Evolutionary conservation across 2,888 invertebrate species (phyloP).

Genomic region (Emmelina monodactyla): DNA sequence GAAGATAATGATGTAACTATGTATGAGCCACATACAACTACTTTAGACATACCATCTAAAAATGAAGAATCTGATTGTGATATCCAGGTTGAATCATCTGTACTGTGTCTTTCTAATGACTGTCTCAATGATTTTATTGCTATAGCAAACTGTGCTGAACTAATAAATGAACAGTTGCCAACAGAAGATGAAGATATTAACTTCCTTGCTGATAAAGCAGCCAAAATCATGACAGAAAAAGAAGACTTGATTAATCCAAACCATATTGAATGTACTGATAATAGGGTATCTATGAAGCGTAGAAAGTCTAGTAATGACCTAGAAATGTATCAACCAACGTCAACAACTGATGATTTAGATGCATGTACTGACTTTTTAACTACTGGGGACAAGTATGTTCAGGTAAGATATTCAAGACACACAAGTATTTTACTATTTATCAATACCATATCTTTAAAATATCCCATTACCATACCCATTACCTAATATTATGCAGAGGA

Average conservation of each 20-base stretch:
- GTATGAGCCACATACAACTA: slow-evolving; percentile 59
- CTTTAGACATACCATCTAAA: slow-evolving; percentile 42
- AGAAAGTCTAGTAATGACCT: slow-evolving; percentile 50
- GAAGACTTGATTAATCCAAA: slow-evolving; percentile 25
- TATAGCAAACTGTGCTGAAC: slow-evolving; percentile 39
- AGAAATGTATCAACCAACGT: slow-evolving; percentile 56
- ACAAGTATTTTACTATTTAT: no score
- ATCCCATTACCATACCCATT: no score
- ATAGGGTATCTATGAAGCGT: slow-evolving; percentile 31
- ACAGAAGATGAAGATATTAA: slow-evolving; percentile 47
- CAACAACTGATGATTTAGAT: slow-evolving; percentile 53
- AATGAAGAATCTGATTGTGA: slow-evolving; percentile 55
- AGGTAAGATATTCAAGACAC: slow-evolving; percentile 25
- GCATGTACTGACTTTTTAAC: slow-evolving; percentile 37
- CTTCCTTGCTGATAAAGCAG: slow-evolving; percentile 49
- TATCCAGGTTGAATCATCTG: slow-evolving; percentile 44
- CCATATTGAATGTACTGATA: slow-evolving; percentile 33
- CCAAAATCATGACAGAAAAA: slow-evolving; percentile 50
- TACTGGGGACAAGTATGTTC: slow-evolving; percentile 48
- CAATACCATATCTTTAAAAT: no score
- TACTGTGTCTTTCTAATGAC: slow-evolving; percentile 50
- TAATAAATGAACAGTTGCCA: slow-evolving; percentile 33
- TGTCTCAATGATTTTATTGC: slow-evolving; percentile 55
- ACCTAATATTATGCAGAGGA: no score
- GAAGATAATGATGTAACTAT: slow-evolving; percentile 56